phyloP scores from a whole-genome alignment of 2,113 vertebrate genomes.

The Baryphthengus martii region DNA sequence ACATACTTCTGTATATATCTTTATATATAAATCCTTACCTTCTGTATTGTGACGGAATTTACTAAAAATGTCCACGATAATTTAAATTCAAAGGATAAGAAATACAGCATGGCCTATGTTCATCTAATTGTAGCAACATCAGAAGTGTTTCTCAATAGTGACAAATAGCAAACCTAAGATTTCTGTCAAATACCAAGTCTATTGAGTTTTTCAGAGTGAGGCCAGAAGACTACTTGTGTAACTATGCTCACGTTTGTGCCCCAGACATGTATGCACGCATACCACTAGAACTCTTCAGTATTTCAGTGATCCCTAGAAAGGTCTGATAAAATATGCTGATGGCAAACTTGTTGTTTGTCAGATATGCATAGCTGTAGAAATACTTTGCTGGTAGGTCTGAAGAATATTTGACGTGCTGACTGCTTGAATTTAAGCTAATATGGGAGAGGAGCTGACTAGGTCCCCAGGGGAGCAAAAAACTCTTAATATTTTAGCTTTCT shows the following conservation, averaged over 20 bases:
- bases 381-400: background rate
- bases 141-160: background rate
- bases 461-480: background rate
- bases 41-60: background rate
- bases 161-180: background rate
- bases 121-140: background rate
- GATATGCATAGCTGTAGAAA: background rate
- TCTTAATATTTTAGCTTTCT: background rate
- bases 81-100: background rate
- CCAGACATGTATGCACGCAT: background rate
- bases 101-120: background rate
- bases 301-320: background rate
- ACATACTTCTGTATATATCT: no score
- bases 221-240: background rate
- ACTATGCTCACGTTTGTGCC: background rate
- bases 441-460: background rate
- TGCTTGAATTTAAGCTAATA: background rate
- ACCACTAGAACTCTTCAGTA: background rate
- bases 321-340: background rate
- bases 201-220: background rate
- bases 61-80: background rate
- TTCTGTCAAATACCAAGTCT: background rate
- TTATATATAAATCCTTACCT: background rate
- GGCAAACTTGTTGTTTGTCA: background rate
- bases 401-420: background rate